Conservation (phyloP, 2,113 vertebrate species). For the Clarias gariepinus region DNA sequence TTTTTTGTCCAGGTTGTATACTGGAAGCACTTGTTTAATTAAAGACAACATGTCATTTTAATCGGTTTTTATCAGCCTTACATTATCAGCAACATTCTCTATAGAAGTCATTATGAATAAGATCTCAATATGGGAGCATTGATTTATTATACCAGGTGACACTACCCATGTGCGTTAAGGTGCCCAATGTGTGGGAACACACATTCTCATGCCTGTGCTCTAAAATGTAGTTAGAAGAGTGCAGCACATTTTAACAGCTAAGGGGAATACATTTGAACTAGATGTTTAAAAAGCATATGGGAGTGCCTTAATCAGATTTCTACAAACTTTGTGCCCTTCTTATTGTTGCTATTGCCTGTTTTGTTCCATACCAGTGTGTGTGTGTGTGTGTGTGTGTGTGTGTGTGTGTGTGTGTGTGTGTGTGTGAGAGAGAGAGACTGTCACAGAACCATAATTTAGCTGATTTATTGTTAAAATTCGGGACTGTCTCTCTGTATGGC, state of each 20-base stretch:
- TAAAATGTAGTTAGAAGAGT: background rate
- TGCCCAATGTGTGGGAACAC: background rate
- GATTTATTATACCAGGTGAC: background rate
- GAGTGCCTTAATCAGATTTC: background rate
- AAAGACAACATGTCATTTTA: background rate
- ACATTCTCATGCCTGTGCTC: too few species aligned
- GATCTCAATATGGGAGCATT: background rate
- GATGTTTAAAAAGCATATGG: background rate
- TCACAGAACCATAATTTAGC: background rate
- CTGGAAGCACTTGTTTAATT: background rate
- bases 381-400: constrained; percentile 3
- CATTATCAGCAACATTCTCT: background rate
- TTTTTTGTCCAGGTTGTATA: too few species aligned
- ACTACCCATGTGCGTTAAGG: background rate
- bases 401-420: background rate
- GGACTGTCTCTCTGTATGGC: background rate
- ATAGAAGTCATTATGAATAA: background rate
- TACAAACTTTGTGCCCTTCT: background rate
- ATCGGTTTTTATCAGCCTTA: background rate
- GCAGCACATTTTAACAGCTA: background rate
- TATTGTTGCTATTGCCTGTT: too few species aligned
- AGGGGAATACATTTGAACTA: background rate
- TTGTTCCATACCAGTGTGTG: background rate
- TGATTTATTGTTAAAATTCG: background rate
- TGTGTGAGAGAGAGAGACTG: background rate